These are phyloP conservation scores for Spea multiplicata DNA, from an alignment of 2,113 vertebrate species.

Conservation along the genomic window DNA sequence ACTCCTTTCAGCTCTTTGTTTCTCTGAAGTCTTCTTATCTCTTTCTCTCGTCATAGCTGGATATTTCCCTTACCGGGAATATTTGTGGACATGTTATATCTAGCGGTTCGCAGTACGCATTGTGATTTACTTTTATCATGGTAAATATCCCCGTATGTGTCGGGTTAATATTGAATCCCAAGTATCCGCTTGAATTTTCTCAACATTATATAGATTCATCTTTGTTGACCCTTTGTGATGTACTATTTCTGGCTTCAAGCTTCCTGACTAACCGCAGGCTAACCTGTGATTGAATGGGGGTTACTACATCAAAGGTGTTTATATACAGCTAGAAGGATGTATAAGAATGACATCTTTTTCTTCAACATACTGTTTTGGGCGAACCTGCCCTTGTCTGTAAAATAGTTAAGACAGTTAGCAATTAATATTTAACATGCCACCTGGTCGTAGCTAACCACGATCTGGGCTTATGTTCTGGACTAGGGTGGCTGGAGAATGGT, in stretches of 20 bases:
- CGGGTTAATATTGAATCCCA: constrained; percentile 2
- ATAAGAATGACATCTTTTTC: neutral
- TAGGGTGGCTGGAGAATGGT: too few relatives aligned
- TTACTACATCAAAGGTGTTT: neutral
- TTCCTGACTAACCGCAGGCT: constrained; percentile 22
- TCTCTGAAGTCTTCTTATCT: constrained; percentile 7
- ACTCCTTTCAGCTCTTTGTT: neutral
- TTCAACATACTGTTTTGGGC: too few relatives aligned
- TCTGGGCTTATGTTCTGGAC: too few relatives aligned
- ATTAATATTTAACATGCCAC: too few relatives aligned
- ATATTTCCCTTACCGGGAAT: neutral
- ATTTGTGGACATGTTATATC: constrained; percentile 16
- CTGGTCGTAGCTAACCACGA: too few relatives aligned
- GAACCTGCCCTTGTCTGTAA: too few relatives aligned
- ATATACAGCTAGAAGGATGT: neutral
- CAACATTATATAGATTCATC: constrained; percentile 30
- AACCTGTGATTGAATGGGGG: neutral
- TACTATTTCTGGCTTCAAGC: neutral
- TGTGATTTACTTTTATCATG: constrained; percentile 19
- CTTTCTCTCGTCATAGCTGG: constrained; percentile 17
- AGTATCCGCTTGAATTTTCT: constrained; percentile 20
- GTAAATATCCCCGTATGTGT: neutral
- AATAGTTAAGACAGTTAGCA: too few relatives aligned
- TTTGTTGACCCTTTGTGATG: constrained; percentile 18
- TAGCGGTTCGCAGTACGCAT: constrained; percentile 9